Percentiles rank a stretch among this genome's conserved stretches.
These are phyloP conservation scores for Metellina segmentata DNA, from an alignment of 2,888 invertebrate genomes.

Conservation along the genomic window DNA sequence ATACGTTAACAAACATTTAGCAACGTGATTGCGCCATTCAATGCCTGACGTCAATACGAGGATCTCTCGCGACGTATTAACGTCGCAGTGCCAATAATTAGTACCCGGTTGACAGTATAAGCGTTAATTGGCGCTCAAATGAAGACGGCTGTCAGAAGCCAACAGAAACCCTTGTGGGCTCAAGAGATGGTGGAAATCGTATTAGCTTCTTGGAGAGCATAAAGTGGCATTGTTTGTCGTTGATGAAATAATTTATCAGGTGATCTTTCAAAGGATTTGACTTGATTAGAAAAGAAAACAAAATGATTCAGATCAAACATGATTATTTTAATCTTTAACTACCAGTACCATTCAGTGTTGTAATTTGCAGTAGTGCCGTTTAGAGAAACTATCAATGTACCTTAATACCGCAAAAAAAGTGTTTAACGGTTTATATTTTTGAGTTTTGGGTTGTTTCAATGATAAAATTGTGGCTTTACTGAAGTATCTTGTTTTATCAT, in stretches of 20 bases:
- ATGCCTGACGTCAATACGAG: slow-evolving; percentile 10
- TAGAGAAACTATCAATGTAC: no score
- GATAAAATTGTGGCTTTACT: no score
- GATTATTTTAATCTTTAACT: slow-evolving; percentile 3
- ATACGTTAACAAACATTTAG: slow-evolving; percentile 35
- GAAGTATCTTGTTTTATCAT: no score
- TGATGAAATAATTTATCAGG: not conserved
- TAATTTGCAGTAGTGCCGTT: no score
- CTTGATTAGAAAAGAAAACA: not conserved
- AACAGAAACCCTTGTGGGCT: not conserved
- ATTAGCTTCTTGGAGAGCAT: not conserved
- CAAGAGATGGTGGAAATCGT: not conserved
- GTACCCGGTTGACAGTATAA: slow-evolving; percentile 13
- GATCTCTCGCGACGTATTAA: slow-evolving; percentile 24
- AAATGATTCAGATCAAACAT: not conserved
- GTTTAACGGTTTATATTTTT: no score
- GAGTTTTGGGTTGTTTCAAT: no score
- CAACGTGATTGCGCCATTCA: slow-evolving; percentile 4
- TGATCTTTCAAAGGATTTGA: not conserved
- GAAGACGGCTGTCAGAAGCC: slow-evolving; percentile 2
- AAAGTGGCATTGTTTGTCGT: not conserved
- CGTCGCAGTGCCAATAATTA: slow-evolving; percentile 27
- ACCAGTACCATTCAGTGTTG: not conserved
- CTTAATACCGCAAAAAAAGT: no score
- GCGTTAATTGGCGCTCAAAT: slow-evolving; percentile 11